phyloP scores from a whole-genome alignment of 2,113 vertebrate genomes.

The Seriola rivoliana region DNA sequence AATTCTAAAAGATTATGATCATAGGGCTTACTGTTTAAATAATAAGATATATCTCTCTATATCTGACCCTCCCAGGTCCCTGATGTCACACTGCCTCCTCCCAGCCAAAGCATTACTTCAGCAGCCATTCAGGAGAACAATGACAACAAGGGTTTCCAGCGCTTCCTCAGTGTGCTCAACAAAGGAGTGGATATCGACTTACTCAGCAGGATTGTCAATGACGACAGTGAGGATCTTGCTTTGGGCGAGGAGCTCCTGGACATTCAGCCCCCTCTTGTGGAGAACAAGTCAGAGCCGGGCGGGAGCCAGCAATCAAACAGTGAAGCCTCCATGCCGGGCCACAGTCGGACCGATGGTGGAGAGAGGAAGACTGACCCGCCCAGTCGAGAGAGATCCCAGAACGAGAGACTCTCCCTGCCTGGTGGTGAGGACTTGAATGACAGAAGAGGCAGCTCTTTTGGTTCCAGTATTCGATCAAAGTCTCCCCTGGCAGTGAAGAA shows the following conservation, averaged over 20 bases:
- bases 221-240: constrained; percentile 33
- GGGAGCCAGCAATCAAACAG: background rate
- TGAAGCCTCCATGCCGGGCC: background rate
- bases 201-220: constrained; percentile 67
- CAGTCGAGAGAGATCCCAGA: background rate
- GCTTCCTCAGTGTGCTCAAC: constrained; percentile 78
- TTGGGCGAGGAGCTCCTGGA: background rate
- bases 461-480: constrained; percentile 5
- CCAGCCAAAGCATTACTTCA: background rate
- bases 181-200: constrained; percentile 75
- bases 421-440: background rate
- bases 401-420: background rate
- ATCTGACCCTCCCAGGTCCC: constrained; percentile 30
- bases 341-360: background rate
- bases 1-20: too few species aligned
- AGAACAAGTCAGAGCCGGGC: background rate
- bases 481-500: background rate
- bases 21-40: background rate
- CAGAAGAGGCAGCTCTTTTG: background rate
- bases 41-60: background rate
- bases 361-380: background rate
- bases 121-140: constrained; percentile 16
- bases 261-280: background rate
- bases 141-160: constrained; percentile 64
- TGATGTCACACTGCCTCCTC: background rate